phyloP scores from a whole-genome alignment of 2,797 vertebrate species.

The Cygnus olor region DNA sequence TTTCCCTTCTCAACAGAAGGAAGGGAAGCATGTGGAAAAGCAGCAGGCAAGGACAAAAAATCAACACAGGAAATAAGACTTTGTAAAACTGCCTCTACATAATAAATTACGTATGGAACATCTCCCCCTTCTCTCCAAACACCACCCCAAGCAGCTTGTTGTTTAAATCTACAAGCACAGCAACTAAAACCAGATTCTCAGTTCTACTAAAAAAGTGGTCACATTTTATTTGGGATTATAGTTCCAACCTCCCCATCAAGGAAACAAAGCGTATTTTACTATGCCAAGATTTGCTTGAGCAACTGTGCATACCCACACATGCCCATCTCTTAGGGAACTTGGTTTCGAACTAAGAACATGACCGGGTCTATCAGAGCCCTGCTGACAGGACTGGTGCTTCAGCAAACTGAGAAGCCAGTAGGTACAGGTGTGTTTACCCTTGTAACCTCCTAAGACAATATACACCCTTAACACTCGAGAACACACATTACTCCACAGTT shows the following conservation, averaged over 20 bases:
- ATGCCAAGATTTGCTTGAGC: neutral
- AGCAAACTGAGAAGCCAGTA: neutral
- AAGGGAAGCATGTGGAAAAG: neutral
- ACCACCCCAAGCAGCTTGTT: neutral
- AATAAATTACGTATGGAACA: neutral
- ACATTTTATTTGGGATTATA: neutral
- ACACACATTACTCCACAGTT: neutral
- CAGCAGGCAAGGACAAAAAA: neutral
- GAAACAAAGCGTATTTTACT: neutral
- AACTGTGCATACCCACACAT: neutral
- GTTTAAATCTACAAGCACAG: neutral
- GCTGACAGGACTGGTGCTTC: neutral
- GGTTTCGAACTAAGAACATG: neutral
- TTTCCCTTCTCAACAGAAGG: neutral
- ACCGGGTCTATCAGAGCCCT: neutral
- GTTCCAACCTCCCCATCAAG: neutral
- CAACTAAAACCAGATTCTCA: neutral
- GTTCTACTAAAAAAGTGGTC: neutral
- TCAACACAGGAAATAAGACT: neutral
- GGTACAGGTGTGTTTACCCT: neutral
- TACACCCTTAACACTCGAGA: neutral
- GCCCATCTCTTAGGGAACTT: neutral
- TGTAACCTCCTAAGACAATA: neutral
- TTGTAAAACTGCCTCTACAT: neutral
- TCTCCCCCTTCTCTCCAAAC: neutral